These are phyloP conservation scores for Globodera rostochiensis DNA, from an alignment of 1,140 invertebrate species.

Conservation along the genomic window DNA sequence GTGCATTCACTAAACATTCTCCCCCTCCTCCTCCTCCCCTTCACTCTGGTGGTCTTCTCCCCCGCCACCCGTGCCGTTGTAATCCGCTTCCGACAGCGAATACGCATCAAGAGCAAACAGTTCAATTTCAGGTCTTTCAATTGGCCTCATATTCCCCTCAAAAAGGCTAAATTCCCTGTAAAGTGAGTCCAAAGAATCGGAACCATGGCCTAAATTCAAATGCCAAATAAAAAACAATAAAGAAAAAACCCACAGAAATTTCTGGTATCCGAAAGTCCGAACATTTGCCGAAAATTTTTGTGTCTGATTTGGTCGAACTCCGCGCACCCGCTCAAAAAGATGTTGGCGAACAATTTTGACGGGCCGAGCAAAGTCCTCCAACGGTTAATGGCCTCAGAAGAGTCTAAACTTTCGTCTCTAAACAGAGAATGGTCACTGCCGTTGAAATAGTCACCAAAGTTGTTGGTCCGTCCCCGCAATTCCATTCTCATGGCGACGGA, in stretches of 20 bases:
- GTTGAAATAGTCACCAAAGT: not conserved
- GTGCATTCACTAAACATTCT: not conserved
- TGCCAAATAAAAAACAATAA: not conserved
- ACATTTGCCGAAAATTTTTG: constrained; percentile 28
- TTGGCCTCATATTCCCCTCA: not conserved
- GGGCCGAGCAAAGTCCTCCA: constrained; percentile 36
- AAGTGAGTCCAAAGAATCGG: constrained; percentile 22
- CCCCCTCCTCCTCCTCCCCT: not conserved
- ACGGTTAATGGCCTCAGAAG: constrained; percentile 24
- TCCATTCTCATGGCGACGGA: constrained; percentile 34
- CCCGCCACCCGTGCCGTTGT: too few species aligned
- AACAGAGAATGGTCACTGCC: too few species aligned
- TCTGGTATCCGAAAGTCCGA: constrained; percentile 34
- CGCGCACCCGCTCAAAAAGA: constrained; percentile 23
- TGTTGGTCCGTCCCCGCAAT: not conserved
- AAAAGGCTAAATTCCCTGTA: constrained; percentile 5
- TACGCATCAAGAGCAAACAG: not conserved
- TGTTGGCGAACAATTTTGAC: constrained; percentile 33
- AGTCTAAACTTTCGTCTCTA: not conserved
- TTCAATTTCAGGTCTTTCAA: constrained; percentile 3
- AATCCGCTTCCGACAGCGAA: not conserved
- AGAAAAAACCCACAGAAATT: constrained; percentile 26
- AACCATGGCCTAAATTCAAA: constrained; percentile 27
- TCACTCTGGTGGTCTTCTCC: not conserved
- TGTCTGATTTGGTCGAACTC: constrained; percentile 22